Base-by-base conservation (phyloP, 2,888 invertebrate genomes). In the Trachelus iudaicus region DNA sequence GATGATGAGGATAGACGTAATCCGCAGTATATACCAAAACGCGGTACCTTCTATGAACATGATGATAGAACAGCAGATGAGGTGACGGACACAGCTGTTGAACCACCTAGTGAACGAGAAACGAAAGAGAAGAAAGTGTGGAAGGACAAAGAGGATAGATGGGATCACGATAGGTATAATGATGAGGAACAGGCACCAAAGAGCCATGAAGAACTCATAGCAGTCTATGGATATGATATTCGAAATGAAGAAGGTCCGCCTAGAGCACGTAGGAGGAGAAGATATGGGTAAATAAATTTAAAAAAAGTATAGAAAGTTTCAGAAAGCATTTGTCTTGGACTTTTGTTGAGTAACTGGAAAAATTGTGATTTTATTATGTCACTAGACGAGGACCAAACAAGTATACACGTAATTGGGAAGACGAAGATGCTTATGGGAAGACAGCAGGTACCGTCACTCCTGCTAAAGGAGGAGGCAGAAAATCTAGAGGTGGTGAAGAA, bases 1-100 rank as follows among this genome's bases (percentile, higher is more conserved):
- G 96, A 97, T 88, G 98, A 98, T 88, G 98, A 98, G 90, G 99
- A 99, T 90, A 94, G 97, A 71, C 96, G 98, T 90, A 98, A 99
- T 92, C 99, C 99, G 1, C 98, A 99, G 88, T 99, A 98, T 92
- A 98, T 99, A 84, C 99, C 99, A 0, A 98, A 98, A 90, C 94
- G 96, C 84, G 99, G 99, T 0, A 97, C 97, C 0, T 99, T 99
- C 91, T 99, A 99, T 88, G 99, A 99, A 86, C 99, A 99, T 88
- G 99, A 99, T 89, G 97, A 98, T 88, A 93, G 98, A 81, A 97
- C 97, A 9, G 95, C 95, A 33, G 96, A 95, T 75, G 94, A 94
- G 83, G 85, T 86, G 0, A 81, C 87, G 11, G 89, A 91, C 75
- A 85, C 77, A 75, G 81, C 85, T 4, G 80, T 82, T 4, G 91